phyloP scores from a whole-genome alignment of 2,888 invertebrate genomes.

The Dexiosoma caninum region DNA sequence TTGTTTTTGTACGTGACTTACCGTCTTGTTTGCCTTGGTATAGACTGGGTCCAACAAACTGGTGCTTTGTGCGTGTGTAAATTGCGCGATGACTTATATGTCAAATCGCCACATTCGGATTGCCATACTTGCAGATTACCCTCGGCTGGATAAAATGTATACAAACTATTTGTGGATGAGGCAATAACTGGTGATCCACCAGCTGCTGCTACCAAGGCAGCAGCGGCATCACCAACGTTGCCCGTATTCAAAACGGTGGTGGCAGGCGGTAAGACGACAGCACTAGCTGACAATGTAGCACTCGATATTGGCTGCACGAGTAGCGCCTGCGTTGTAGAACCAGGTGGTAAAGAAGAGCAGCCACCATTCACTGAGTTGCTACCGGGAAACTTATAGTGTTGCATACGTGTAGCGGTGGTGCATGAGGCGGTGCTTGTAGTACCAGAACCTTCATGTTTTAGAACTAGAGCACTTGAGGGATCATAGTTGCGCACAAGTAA shows the following conservation, averaged over 20 bases:
- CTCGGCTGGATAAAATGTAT: conserved; percentile 78
- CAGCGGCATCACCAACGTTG: conserved; percentile 68
- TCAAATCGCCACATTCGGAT: conserved; percentile 77
- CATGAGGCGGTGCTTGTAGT: conserved; percentile 64
- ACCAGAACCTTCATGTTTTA: conserved; percentile 74
- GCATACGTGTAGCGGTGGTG: conserved; percentile 69
- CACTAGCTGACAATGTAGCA: conserved; percentile 70
- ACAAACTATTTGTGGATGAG: conserved; percentile 76
- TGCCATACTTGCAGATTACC: conserved; percentile 78
- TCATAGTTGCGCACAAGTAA: conserved; percentile 67
- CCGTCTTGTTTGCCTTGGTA: conserved; percentile 78
- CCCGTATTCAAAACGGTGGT: conserved; percentile 66
- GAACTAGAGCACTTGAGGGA: conserved; percentile 72
- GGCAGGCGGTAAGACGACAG: conserved; percentile 60
- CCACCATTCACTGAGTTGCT: conserved; percentile 12
- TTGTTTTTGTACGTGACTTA: conserved; percentile 66
- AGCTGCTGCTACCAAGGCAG: conserved; percentile 70
- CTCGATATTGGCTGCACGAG: conserved; percentile 75
- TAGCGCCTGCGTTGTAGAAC: conserved; percentile 70
- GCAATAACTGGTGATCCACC: conserved; percentile 75
- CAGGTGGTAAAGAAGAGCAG: conserved; percentile 55
- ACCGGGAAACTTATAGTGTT: conserved; percentile 71
- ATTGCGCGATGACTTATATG: conserved; percentile 77
- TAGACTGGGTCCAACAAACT: conserved; percentile 78
- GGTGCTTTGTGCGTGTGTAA: conserved; percentile 77